Evolutionary conservation across 2,888 invertebrate genomes (phyloP), one percentile per base, ranked within the genome.

Genomic region (Phaonia tiefii): DNA sequence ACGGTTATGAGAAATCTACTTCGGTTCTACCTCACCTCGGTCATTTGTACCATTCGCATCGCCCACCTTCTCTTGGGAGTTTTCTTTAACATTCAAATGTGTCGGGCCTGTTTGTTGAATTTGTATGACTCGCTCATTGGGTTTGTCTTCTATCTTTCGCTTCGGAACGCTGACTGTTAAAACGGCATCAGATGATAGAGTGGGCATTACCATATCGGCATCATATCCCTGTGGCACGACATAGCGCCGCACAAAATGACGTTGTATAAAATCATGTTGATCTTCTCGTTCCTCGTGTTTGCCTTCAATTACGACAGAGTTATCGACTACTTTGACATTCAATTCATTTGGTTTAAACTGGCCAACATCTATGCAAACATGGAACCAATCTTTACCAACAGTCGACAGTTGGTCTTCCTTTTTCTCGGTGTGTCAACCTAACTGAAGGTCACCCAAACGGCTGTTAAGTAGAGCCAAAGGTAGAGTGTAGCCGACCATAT

Each of bases 321-420:
- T 93, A 7, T 95, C 96, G 0, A 94, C 92, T 0, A 95, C 95
- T 89, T 95, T 96, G 20, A 96, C 96, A 8, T 93, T 92, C 44
- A 97, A 93, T 89, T 96, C 96, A 15, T 94, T 93, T 0, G 96
- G 95, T 13, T 92, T 91, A 86, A 95, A 96, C 85, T 95, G 94
- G 86, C 94, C 93, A 0, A 96, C 95, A 86, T 96, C 96, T 84
- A 96, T 90, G 84, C 92, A 93, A 10, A 94, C 94, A 87, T 94
- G 93, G 80, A 94, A 94, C 80, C 94, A 93, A 85, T 94, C 93
- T 3, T 93, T 92, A 84, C 93, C 93, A 20, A 91, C 60, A 7
- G 78, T 42, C 7, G 81, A 77, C 2, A 83, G 20, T 49, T 44
- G 73, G 0, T 58, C 67, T 20, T 83, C 84, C 1, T 49, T 72